Evolutionary conservation across 35 echinoderm and acorn worm species (phyloP), one percentile per base, ranked within the genome.

Genomic region (Amphiura filiformis): DNA sequence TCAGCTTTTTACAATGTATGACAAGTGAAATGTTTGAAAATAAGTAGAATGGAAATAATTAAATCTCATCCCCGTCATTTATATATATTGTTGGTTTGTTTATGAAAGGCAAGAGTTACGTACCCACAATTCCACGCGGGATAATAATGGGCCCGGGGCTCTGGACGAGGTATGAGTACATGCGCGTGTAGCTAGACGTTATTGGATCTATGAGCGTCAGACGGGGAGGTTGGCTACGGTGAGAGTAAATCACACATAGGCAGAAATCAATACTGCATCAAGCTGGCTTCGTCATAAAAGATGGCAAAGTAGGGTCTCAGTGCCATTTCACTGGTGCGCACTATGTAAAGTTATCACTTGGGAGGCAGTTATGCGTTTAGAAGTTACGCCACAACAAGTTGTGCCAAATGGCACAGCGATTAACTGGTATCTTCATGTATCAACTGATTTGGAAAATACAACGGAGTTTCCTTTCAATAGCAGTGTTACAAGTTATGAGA

Each of bases 201-300:
- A 70, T 70, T 70, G 61, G 61, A 70, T 70, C 61, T 70, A 11
- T 70, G 61, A 70, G 61, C 61, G 28, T 70, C 61, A 70, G 28
- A 18, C 61, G 17, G 61, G 7, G 7, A 26, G 61, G 61, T 13
- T 70, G n/a, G n/a, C n/a, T n/a, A n/a, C n/a, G 28, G 61, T 70
- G 28, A 30, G 26, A 70, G 61, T 70, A 70, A 70, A 70, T 70
- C 61, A 70, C 61, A 70, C 61, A 70, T 26, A 15, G 28, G 61
- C n/a, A 70, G 61, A 30, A 70, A 70, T 70, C 61, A 70, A 70
- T 70, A 70, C 61, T 70, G 15, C 28, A 70, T 30, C 61, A 70
- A 30, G n/a, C 15, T 30, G 1, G 61, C 61, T n/a, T 5, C 61
- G 61, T 70, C 61, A 70, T n/a, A 70, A 4, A 23, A 70, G 61